Base-by-base conservation (phyloP, 2,888 invertebrate genomes). In the Hypomecis punctinalis region DNA sequence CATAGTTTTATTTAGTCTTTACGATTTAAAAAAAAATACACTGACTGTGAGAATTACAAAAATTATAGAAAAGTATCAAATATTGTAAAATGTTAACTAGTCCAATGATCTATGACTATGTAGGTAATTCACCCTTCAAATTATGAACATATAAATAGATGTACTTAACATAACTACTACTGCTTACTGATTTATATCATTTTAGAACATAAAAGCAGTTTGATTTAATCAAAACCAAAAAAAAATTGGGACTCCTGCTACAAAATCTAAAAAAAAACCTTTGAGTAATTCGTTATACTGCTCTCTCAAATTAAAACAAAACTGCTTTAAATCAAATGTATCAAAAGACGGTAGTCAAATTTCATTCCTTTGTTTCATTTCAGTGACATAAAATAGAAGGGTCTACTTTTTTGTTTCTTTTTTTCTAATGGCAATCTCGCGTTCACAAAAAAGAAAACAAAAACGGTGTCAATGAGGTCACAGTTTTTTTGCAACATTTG, bases 271-370 rank as follows among this genome's bases (percentile, higher is more conserved):
- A 79, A 86, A 84, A 81, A 78, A 66, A 46, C 72, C 78, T 73
- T 81, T 85, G 85, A 71, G 71, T 67, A 74, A 86, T 88, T 89
- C 84, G 86, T 82, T 83, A 78, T 81, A 78, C 77, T 77, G 75
- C 79, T 79, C 78, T 82, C 75, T 64, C 23, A 80, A 80, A 83
- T 85, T 84, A 76, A 84, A 85, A 81, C 73, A 80, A 60, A 60
- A 76, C 81, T 77, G 83, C 82, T 85, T 85, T 90, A 91, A 91
- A 90, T 90, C 89, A 91, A 88, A 83, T 73, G 66, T 83, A 81
- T 87, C 80, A 88, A 88, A 88, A 81, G 84, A 79, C 76, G 69
- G 84, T 88, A 86, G 88, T 89, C 88, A 83, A 88, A 90, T 90
- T 91, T 88, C 89, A 76, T 0, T 70, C 79, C 76, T 81, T 91